Base-by-base conservation (phyloP, 1,140 invertebrate species). In the Phymorhynchus buccinoides region DNA sequence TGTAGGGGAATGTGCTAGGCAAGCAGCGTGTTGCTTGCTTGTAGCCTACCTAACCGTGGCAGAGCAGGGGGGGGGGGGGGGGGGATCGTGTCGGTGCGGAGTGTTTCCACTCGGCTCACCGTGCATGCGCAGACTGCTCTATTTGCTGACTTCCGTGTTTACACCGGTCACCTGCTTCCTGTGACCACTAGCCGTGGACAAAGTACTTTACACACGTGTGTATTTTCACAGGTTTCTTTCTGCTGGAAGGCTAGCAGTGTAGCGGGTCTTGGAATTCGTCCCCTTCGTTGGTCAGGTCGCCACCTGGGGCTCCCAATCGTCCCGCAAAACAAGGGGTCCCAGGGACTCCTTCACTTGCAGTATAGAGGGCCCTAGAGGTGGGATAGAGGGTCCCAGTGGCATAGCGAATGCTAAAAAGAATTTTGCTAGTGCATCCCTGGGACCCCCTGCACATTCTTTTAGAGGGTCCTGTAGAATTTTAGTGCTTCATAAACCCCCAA, bases 61-160 rank as follows among this genome's bases (percentile, higher is more conserved):
- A 32, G 39, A 35, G 56, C 48, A 52, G 56, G 39, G 56, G 39
- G 66, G 71, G 18, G 30, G 37, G 42, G 18, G 44, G 68, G 62
- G 62, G 56, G 35, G 37, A 6, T 41, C 37, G 56, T 68, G 66
- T 83, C n/a, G n/a, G n/a, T 44, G 41, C 39, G 81, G 32, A 83
- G 39, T 39, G 66, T 83, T 73, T 83, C 66, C 37, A 62, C 35
- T 71, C 44, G 44, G 66, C 42, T 66, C 62, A 44, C 32, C 81
- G 73, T 83, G 81, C 81, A 83, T 83, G 81, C 81, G 81, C 81
- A 83, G 81, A 83, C 62, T 41, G 66, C 81, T 56, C 66, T 82
- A 44, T 39, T 83, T 71, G n/a, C 62, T 66, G 37, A 66, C 81
- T 83, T 83, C 81, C 81, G 81, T 83, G 66, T 83, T 83, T 83